phyloP scores from a whole-genome alignment of 1,140 invertebrate species.

The Bombus polaris region DNA sequence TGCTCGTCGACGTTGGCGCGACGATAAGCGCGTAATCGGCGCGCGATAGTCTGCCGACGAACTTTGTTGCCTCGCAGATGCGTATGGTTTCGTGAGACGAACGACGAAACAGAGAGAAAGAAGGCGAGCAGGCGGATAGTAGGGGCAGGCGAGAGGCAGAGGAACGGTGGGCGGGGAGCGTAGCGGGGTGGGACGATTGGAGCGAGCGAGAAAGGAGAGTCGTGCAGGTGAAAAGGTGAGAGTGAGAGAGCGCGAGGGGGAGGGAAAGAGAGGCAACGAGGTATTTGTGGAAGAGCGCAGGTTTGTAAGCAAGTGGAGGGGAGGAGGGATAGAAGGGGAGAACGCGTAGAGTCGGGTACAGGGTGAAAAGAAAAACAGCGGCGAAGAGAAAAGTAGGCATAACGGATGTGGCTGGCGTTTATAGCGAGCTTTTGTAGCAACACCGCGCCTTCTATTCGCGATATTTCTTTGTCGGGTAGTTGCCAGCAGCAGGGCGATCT shows the following conservation, averaged over 20 bases:
- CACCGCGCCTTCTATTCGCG: constrained; percentile 45
- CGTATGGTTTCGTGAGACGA: background rate
- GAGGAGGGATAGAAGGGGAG: background rate
- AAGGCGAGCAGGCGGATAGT: background rate
- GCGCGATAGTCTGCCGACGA: background rate
- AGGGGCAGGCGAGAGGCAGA: background rate
- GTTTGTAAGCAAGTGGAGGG: constrained; percentile 4
- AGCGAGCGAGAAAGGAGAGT: constrained; percentile 11
- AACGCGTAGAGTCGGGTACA: background rate
- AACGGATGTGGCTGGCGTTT: constrained; percentile 30
- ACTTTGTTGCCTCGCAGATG: background rate
- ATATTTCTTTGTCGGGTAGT: constrained; percentile 50
- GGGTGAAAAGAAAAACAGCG: constrained; percentile 30
- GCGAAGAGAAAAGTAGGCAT: constrained; percentile 31
- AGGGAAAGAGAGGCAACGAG: background rate
- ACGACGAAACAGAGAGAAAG: constrained; percentile 37
- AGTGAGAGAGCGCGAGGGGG: background rate
- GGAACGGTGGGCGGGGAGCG: background rate
- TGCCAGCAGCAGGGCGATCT: constrained; percentile 14
- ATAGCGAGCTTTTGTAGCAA: constrained; percentile 42
- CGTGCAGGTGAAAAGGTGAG: constrained; percentile 17
- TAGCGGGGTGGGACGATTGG: constrained; percentile 13
- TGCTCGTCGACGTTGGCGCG: background rate
- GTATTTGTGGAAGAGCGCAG: constrained; percentile 38
- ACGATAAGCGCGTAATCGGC: background rate